Evolutionary conservation across 1,140 invertebrate species (phyloP).

Genomic region (Drosophila malerkotliana): DNA sequence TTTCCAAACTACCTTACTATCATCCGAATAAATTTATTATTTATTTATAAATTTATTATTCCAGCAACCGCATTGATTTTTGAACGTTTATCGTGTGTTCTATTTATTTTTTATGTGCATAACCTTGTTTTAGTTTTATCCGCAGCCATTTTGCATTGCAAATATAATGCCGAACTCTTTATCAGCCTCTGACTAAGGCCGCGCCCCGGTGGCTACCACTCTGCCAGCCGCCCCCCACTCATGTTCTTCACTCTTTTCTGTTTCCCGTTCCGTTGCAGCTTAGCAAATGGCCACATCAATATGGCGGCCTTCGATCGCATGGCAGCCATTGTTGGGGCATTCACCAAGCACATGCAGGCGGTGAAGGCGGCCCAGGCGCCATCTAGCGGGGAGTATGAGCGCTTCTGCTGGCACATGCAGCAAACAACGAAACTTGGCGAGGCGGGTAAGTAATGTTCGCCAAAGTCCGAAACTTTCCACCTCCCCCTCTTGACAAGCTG

Average conservation of each 20-base stretch:
- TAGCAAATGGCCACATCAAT: slow-evolving; percentile 83
- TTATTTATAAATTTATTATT: too few species aligned
- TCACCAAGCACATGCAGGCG: slow-evolving; percentile 78
- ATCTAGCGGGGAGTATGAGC: slow-evolving; percentile 72
- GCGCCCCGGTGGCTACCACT: not conserved
- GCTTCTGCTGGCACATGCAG: slow-evolving; percentile 77
- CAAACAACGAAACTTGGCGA: slow-evolving; percentile 72
- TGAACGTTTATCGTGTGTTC: not conserved
- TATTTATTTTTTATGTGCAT: not conserved
- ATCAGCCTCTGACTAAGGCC: slow-evolving; percentile 12
- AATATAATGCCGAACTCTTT: slow-evolving; percentile 13
- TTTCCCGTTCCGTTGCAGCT: slow-evolving; percentile 43
- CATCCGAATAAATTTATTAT: too few species aligned
- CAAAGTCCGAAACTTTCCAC: slow-evolving; percentile 22
- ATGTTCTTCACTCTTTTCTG: slow-evolving; percentile 4
- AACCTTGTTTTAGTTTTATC: not conserved
- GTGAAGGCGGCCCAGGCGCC: slow-evolving; percentile 58
- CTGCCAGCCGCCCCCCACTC: not conserved
- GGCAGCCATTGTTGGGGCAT: slow-evolving; percentile 82
- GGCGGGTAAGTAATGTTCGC: slow-evolving; percentile 67
- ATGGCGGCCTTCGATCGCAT: slow-evolving; percentile 82
- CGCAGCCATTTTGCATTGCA: slow-evolving; percentile 30
- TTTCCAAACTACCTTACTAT: too few species aligned
- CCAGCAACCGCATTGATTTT: too few species aligned
- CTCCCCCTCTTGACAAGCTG: not conserved